A percentile compares a stretch with the other conserved stretches of the same genome.
These are phyloP conservation scores for Aphrophora alni DNA, from an alignment of 2,888 invertebrate species.

Conservation along the genomic window DNA sequence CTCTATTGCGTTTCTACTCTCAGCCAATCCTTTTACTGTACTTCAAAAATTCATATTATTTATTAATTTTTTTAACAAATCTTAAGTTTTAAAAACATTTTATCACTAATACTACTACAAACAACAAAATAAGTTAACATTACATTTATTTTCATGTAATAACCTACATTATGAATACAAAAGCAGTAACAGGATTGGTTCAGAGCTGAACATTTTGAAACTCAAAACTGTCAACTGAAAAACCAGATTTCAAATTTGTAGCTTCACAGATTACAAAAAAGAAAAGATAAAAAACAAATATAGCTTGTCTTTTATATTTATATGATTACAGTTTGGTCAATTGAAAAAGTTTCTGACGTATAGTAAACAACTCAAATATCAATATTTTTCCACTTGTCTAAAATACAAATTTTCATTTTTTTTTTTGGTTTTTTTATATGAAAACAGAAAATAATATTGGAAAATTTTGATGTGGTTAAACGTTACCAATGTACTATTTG, in stretches of 20 bases:
- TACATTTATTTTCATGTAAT: not conserved
- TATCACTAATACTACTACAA: not conserved
- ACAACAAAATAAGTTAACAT: not conserved
- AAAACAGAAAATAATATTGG: no score
- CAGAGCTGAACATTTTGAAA: slow-evolving; percentile 8
- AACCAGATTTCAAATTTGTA: not conserved
- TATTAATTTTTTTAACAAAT: not conserved
- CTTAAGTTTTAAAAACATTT: not conserved
- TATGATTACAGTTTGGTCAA: not conserved
- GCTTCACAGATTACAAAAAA: not conserved
- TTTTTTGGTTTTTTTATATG: no score
- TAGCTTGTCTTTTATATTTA: not conserved
- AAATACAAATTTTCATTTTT: no score
- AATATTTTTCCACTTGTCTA: no score
- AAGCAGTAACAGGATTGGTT: slow-evolving; percentile 5
- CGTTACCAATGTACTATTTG: no score
- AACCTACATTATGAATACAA: not conserved
- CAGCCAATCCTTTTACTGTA: slow-evolving; percentile 10
- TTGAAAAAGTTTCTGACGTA: not conserved
- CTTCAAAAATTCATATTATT: not conserved
- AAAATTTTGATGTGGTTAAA: no score
- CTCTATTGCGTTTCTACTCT: slow-evolving; percentile 31
- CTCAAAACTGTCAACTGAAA: slow-evolving; percentile 29
- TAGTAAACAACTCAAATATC: no score
- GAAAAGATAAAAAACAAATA: not conserved